These are phyloP conservation scores for Apamea sordens DNA, from an alignment of 2,888 invertebrate genomes.

Conservation along the genomic window DNA sequence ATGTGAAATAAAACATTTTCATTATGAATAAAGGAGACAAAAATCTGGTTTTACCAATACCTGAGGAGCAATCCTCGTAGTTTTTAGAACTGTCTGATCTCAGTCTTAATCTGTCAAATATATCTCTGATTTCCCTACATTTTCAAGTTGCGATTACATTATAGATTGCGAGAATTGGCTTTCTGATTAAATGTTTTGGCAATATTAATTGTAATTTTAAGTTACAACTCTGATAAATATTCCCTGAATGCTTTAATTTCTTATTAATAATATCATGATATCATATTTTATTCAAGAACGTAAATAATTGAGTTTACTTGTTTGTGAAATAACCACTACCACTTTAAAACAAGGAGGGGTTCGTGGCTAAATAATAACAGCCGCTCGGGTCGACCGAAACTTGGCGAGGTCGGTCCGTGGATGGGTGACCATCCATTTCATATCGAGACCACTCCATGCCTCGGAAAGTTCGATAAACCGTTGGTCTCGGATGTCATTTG, in stretches of 20 bases:
- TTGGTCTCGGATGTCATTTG: not conserved
- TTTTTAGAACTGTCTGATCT: not conserved
- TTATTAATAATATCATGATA: constrained; percentile 1
- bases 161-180: not conserved
- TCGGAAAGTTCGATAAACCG: not conserved
- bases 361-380: too few species aligned
- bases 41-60: too few species aligned
- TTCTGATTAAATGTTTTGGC: not conserved
- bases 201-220: not conserved
- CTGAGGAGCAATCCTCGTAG: too few species aligned
- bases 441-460: not conserved
- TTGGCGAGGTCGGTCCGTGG: not conserved
- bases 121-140: not conserved
- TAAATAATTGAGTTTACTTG: constrained; percentile 31
- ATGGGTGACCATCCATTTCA: not conserved
- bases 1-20: not conserved
- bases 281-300: constrained; percentile 23
- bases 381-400: not conserved
- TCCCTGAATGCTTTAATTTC: constrained; percentile 7
- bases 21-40: not conserved
- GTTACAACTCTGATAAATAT: constrained; percentile 24
- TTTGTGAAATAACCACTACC: constrained; percentile 7
- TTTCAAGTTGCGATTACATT: too few species aligned
- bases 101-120: not conserved
- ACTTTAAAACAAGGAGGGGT: not conserved